Base-by-base conservation (phyloP, 2,888 invertebrate genomes). In the Meteorus cinctellus region DNA sequence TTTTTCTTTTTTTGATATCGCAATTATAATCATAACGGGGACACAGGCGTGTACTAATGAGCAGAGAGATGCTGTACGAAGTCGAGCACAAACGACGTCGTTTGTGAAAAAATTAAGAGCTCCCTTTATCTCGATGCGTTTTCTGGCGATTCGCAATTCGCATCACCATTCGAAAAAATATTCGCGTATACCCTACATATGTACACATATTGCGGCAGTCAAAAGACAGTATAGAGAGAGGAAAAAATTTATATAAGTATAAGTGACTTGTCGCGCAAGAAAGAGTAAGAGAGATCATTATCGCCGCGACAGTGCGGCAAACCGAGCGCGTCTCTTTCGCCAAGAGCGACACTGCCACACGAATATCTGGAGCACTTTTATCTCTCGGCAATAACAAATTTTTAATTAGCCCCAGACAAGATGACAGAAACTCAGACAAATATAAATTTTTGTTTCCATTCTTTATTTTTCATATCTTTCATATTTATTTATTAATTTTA, bases 41-140 rank as follows among this genome's bases (percentile, higher is more conserved):
- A 62, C 29, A 48, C 31, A 41, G 24, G 59, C 16, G 34, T 60
- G 71, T 59, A 31, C 55, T 71, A 60, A 71, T 62, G 71, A 71
- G 27, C 12, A 71, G 19, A 62, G 31, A 41, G 55, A 41, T 12
- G 27, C 27, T 60, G 45, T 31, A n/a, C n/a, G 2, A 68, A 62
- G 19, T 55, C 19, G 19, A n/a, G 55, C 34, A 69, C 34, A 68
- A 63, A 45, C 70, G 59, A 67, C 51, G 75, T 72, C 68, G 55
- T 65, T 76, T 65, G 62, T 72, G 67, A 62, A 75, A 67, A 79
- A 79, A 81, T 80, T 81, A 78, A 81, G 81, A 80, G 80, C 67
- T 80, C 78, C 77, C 79, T 80, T 80, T 80, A 81, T 81, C 79
- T 80, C 77, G 70, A 72, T 77, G 65, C 73, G 75, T 75, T 81